These are phyloP conservation scores for Trichogramma evanescens DNA, from an alignment of 2,888 invertebrate genomes.

Conservation along the genomic window DNA sequence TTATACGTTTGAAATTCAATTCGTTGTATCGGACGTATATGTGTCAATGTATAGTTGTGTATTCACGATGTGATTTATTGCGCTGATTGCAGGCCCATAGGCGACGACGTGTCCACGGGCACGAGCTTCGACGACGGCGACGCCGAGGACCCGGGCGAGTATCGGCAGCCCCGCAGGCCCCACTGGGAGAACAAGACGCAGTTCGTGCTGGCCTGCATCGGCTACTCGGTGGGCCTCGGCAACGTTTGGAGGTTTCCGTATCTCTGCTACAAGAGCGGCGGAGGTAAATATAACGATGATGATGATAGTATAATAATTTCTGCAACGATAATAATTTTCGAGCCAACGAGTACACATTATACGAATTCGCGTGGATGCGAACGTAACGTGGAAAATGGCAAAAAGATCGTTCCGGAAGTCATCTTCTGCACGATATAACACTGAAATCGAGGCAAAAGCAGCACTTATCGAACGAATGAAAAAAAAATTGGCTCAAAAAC, in stretches of 20 bases:
- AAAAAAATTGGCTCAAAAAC: no score
- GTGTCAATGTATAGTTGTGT: neutral
- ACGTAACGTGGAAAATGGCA: no score
- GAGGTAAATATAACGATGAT: slow-evolving; percentile 59
- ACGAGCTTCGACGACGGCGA: slow-evolving; percentile 70
- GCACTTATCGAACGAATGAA: no score
- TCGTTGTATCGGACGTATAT: neutral
- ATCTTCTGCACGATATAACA: no score
- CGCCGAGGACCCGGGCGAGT: slow-evolving; percentile 49
- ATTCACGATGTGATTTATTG: no score
- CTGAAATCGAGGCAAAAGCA: no score
- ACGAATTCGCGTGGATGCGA: no score
- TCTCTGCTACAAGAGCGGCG: slow-evolving; percentile 83
- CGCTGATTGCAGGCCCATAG: slow-evolving; percentile 56
- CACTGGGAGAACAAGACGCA: slow-evolving; percentile 86
- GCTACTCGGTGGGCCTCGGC: slow-evolving; percentile 82
- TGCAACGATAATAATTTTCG: no score
- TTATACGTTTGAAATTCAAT: neutral
- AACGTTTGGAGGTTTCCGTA: slow-evolving; percentile 92
- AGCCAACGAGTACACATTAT: no score
- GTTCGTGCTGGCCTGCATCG: slow-evolving; percentile 81
- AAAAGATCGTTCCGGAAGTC: no score
- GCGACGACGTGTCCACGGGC: slow-evolving; percentile 66
- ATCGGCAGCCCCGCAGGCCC: slow-evolving; percentile 69
- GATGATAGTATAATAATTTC: no score